Percentiles rank a stretch among this genome's conserved stretches.
These are phyloP conservation scores for Dipodomys merriami DNA, from an alignment of 2,113 vertebrate genomes.

Conservation along the genomic window DNA sequence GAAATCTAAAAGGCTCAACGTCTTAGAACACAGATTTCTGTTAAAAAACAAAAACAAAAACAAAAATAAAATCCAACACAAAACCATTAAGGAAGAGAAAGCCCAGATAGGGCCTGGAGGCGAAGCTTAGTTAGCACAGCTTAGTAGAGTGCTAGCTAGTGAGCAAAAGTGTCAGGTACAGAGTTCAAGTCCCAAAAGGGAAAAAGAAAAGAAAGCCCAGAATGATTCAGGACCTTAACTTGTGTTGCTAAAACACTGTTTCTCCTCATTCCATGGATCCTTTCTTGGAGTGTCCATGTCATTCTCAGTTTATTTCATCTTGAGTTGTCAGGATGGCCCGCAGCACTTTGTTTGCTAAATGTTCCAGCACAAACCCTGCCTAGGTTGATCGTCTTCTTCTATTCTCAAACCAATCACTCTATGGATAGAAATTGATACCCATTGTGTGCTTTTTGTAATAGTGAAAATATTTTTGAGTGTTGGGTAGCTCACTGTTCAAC, in stretches of 20 bases:
- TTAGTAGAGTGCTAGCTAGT: no score
- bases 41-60: conserved; percentile 20
- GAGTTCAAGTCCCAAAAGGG: no score
- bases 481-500: background rate
- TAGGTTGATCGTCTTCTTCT: background rate
- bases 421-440: background rate
- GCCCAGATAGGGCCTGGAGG: no score
- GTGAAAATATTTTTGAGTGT: background rate
- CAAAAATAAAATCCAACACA: no score
- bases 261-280: background rate
- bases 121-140: no score
- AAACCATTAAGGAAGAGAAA: no score
- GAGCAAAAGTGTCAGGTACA: no score
- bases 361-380: background rate
- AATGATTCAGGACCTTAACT: background rate
- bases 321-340: background rate
- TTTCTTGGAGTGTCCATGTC: background rate
- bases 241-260: background rate
- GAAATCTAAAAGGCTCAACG: background rate
- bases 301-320: background rate
- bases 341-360: background rate
- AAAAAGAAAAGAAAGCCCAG: background rate
- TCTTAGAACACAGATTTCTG: background rate
- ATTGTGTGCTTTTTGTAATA: background rate
- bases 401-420: no score